Evolutionary conservation across 2,888 invertebrate genomes (phyloP).

Genomic region (Microchrysa polita): DNA sequence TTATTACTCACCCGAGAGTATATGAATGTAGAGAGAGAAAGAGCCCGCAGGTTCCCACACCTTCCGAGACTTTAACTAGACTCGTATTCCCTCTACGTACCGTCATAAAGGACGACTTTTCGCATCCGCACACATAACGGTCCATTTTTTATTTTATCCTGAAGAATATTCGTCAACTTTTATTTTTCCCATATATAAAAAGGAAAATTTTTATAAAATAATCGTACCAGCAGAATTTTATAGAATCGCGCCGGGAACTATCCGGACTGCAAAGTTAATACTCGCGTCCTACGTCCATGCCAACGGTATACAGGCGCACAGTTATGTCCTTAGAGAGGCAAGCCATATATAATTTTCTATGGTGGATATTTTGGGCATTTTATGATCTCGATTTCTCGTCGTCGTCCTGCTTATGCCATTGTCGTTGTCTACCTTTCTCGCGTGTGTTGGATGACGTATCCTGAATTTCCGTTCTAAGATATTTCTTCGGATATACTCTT

Average conservation of each 20-base stretch:
- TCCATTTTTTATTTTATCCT: too few species aligned
- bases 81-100: too few species aligned
- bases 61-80: too few species aligned
- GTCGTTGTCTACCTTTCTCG: not conserved
- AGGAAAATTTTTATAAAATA: not conserved
- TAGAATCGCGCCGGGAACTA: too few species aligned
- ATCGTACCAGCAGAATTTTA: not conserved
- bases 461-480: not conserved
- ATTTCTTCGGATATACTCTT: not conserved
- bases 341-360: conserved; percentile 4
- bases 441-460: not conserved
- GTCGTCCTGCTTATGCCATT: not conserved
- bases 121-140: too few species aligned
- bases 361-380: conserved; percentile 1
- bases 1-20: not conserved
- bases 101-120: conserved; percentile 2
- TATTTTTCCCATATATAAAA: not conserved
- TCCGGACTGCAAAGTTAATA: too few species aligned
- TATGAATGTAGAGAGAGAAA: too few species aligned
- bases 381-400: not conserved
- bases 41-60: not conserved
- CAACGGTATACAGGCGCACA: too few species aligned
- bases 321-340: not conserved
- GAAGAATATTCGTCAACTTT: not conserved
- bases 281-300: too few species aligned